phyloP scores from a whole-genome alignment of 2,113 vertebrate genomes.

The Leptobrachium ailaonicum region DNA sequence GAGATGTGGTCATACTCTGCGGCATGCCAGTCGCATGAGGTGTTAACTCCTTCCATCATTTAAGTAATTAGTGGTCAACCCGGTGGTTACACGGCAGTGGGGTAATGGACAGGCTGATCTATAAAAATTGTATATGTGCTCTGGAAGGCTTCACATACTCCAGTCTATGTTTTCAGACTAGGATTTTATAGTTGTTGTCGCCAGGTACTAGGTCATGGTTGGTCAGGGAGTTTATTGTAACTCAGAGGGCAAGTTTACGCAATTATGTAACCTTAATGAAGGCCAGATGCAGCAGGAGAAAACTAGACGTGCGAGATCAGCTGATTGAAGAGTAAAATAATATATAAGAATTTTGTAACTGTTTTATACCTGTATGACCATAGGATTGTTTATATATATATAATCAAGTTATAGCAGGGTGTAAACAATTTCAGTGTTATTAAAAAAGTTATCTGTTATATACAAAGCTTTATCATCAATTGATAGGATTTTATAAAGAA shows the following conservation, averaged over 20 bases:
- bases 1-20: conserved; percentile 34
- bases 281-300: conserved; percentile 1
- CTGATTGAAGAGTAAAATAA: too few relatives aligned
- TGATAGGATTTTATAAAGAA: too few relatives aligned
- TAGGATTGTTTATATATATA: too few relatives aligned
- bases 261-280: conserved; percentile 32
- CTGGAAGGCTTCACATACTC: conserved; percentile 1
- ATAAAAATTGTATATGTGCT: conserved; percentile 27
- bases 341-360: too few relatives aligned
- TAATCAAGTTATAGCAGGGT: too few relatives aligned
- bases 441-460: too few relatives aligned
- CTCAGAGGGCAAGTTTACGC: conserved; percentile 22
- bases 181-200: conserved; percentile 38
- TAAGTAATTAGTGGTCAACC: conserved; percentile 45
- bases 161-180: conserved; percentile 30
- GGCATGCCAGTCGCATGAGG: conserved; percentile 46
- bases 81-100: conserved; percentile 27
- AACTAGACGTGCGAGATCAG: too few relatives aligned
- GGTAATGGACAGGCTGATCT: conserved; percentile 19
- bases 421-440: too few relatives aligned
- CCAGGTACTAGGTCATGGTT: conserved; percentile 41
- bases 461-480: too few relatives aligned
- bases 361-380: too few relatives aligned
- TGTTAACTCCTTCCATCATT: conserved; percentile 45
- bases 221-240: conserved; percentile 28